These are phyloP conservation scores for Nibea albiflora DNA, from an alignment of 2,113 vertebrate genomes.

Conservation along the genomic window DNA sequence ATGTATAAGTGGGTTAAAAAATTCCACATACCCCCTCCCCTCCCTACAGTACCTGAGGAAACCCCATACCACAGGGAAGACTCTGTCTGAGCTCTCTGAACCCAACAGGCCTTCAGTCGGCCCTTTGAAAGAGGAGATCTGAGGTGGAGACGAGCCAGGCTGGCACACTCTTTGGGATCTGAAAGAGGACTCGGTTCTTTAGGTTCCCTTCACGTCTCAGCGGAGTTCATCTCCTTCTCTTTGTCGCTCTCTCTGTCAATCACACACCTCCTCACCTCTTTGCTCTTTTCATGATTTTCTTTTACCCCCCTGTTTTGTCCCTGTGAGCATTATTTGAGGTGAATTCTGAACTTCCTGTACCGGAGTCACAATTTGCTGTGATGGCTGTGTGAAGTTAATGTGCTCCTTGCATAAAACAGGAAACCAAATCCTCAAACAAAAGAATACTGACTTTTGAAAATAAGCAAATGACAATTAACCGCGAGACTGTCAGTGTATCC, in stretches of 20 bases:
- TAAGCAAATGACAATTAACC: too few species aligned
- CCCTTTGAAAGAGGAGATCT: conserved; percentile 49
- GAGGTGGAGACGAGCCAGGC: conserved; percentile 15
- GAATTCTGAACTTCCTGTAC: background rate
- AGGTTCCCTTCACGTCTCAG: conserved; percentile 24
- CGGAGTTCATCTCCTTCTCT: conserved; percentile 6
- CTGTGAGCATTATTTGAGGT: background rate
- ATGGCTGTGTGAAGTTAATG: background rate
- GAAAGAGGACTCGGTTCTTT: conserved; percentile 25
- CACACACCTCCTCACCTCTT: background rate
- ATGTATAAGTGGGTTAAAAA: background rate
- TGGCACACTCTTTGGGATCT: background rate
- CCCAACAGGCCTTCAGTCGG: conserved; percentile 3
- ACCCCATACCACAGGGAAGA: conserved; percentile 5
- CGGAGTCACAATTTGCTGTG: background rate
- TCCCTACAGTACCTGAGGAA: background rate
- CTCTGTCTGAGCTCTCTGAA: background rate
- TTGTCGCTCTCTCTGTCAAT: conserved; percentile 3
- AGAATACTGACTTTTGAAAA: too few species aligned
- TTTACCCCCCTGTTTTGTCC: background rate
- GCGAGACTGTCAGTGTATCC: too few species aligned
- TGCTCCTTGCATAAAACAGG: background rate
- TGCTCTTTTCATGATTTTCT: background rate
- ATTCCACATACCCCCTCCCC: conserved; percentile 2
- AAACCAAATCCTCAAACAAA: too few species aligned